Evolutionary conservation across 2,888 invertebrate genomes (phyloP).

Genomic region (Heliconius ismenius): DNA sequence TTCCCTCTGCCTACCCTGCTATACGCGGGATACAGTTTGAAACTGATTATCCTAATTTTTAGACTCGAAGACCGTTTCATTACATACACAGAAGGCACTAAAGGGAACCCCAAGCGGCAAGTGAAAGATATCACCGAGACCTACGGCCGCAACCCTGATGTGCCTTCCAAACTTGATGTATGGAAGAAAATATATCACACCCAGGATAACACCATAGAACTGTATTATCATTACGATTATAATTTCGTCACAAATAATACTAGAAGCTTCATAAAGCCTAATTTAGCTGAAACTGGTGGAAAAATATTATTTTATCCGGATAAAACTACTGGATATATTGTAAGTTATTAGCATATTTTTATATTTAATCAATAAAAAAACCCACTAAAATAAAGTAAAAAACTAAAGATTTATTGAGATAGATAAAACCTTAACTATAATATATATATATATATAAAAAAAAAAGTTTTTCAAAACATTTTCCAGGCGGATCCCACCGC

Average conservation of each 20-base stretch:
- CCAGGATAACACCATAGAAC: constrained; percentile 81
- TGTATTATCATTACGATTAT: constrained; percentile 84
- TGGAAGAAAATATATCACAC: constrained; percentile 85
- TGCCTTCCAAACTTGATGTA: constrained; percentile 84
- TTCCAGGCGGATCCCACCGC: constrained; percentile 84
- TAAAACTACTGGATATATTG: constrained; percentile 85
- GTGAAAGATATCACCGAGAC: constrained; percentile 82
- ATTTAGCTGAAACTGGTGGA: constrained; percentile 86
- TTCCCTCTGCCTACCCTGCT: too few relatives aligned
- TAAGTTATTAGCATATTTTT: constrained; percentile 56
- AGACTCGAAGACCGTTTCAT: constrained; percentile 67
- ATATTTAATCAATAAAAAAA: too few relatives aligned
- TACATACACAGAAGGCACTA: constrained; percentile 62
- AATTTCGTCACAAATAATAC: constrained; percentile 84
- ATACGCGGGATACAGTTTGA: not conserved
- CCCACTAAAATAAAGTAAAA: too few relatives aligned
- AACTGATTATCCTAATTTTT: constrained; percentile 12
- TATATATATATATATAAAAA: too few relatives aligned
- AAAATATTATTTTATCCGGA: constrained; percentile 84
- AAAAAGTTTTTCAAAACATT: not conserved
- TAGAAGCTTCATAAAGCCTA: constrained; percentile 85
- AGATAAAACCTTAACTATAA: not conserved
- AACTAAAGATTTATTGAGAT: not conserved
- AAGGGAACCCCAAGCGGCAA: constrained; percentile 63
- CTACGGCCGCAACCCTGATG: constrained; percentile 80